These are phyloP conservation scores for Lathronympha strigana DNA, from an alignment of 2,888 invertebrate genomes.

Conservation along the genomic window DNA sequence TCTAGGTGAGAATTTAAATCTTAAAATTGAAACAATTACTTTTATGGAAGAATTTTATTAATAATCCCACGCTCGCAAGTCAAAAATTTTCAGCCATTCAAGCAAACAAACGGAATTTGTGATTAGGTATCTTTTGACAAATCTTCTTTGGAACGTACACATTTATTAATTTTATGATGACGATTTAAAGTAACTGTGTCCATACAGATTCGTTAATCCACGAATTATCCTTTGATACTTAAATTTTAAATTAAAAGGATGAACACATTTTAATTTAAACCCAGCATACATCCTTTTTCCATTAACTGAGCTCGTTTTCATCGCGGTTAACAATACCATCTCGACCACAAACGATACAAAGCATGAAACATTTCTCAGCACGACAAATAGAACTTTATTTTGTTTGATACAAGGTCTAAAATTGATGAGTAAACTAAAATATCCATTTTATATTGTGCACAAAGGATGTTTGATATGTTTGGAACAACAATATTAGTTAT, in stretches of 20 bases:
- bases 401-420: neutral
- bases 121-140: too few relatives aligned
- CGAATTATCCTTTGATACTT: neutral
- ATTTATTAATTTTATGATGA: neutral
- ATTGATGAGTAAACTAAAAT: neutral
- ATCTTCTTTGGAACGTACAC: neutral
- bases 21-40: too few relatives aligned
- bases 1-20: too few relatives aligned
- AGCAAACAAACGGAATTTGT: too few relatives aligned
- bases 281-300: slow-evolving; percentile 18
- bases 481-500: neutral
- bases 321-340: slow-evolving; percentile 9
- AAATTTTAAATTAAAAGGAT: slow-evolving; percentile 6
- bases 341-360: slow-evolving; percentile 4
- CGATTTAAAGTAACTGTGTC: neutral
- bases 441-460: neutral
- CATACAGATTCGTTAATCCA: neutral
- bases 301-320: slow-evolving; percentile 8
- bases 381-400: neutral
- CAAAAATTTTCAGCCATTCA: too few relatives aligned
- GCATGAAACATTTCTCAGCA: neutral
- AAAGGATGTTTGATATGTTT: neutral
- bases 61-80: too few relatives aligned
- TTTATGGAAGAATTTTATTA: too few relatives aligned
- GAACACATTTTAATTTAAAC: slow-evolving; percentile 9